phyloP scores from a whole-genome alignment of 2,888 invertebrate species.

The Nemapogon koenigi region DNA sequence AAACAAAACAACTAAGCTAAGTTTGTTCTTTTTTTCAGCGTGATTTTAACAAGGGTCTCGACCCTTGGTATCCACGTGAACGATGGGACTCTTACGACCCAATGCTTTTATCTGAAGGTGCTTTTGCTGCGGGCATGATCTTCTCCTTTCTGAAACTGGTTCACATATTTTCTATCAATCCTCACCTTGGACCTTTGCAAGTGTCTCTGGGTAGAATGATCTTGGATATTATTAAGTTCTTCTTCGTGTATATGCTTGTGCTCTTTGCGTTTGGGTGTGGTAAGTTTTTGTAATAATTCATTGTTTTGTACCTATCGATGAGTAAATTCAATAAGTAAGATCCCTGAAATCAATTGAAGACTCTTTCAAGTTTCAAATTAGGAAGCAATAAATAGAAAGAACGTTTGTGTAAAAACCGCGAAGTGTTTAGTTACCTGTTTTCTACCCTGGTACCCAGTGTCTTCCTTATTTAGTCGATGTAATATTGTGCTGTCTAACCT shows the following conservation, averaged over 20 bases:
- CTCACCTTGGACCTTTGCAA: conserved; percentile 91
- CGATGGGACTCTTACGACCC: conserved; percentile 96
- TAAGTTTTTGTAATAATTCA: conserved; percentile 37
- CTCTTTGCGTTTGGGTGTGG: conserved; percentile 97
- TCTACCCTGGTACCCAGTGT: too few species aligned
- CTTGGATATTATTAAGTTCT: conserved; percentile 94
- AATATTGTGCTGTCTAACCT: too few species aligned
- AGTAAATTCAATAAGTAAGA: too few species aligned
- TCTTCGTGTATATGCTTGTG: conserved; percentile 92
- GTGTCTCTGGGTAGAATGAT: conserved; percentile 95
- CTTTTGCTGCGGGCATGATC: conserved; percentile 97
- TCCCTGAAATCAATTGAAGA: too few species aligned
- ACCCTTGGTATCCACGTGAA: conserved; percentile 88
- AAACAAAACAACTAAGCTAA: too few species aligned
- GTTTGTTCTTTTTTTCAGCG: conserved; percentile 48
- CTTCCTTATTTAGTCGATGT: too few species aligned
- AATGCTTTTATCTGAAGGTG: conserved; percentile 90
- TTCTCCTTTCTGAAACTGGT: conserved; percentile 95
- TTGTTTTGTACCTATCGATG: too few species aligned
- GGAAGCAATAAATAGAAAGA: too few species aligned
- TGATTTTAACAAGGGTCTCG: conserved; percentile 71
- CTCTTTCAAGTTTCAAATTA: too few species aligned
- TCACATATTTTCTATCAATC: conserved; percentile 96
- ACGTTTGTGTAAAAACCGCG: too few species aligned
- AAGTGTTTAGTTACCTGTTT: too few species aligned